Evolutionary conservation across 2,797 vertebrate species (phyloP).

Genomic region (Orientallactaga sibirica): DNA sequence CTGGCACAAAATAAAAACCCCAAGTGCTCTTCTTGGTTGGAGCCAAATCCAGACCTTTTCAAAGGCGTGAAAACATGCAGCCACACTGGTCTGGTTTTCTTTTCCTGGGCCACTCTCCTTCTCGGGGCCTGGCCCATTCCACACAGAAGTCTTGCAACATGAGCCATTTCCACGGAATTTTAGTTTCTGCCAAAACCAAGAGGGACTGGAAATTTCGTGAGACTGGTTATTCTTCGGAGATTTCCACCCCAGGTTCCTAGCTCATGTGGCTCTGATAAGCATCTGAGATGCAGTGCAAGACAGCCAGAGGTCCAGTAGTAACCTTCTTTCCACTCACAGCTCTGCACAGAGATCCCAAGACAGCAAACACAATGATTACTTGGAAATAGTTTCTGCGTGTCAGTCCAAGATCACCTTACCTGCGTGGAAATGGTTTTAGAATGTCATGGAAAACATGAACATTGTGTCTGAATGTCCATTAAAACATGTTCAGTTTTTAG

Average conservation of each 20-base stretch:
- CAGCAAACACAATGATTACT: conserved; percentile 25
- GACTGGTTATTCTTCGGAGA: conserved; percentile 81
- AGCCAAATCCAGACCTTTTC: conserved; percentile 81
- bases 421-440: conserved; percentile 59
- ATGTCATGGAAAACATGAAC: conserved; percentile 62
- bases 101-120: conserved; percentile 45
- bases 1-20: conserved; percentile 71
- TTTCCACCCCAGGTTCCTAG: conserved; percentile 78
- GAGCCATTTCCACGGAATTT: conserved; percentile 80
- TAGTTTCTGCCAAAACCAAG: conserved; percentile 80
- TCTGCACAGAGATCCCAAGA: conserved; percentile 60
- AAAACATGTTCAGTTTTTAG: conserved; percentile 67
- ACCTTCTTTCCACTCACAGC: conserved; percentile 62
- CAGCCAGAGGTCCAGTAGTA: conserved; percentile 58
- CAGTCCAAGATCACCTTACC: conserved; percentile 46
- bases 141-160: conserved; percentile 79
- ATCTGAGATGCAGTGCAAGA: conserved; percentile 72
- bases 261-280: conserved; percentile 77
- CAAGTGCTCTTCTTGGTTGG: conserved; percentile 64
- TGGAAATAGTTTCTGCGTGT: conserved; percentile 45
- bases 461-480: conserved; percentile 57
- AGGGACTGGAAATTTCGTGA: conserved; percentile 82
- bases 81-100: conserved; percentile 66
- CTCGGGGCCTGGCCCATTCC: conserved; percentile 75
- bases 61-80: conserved; percentile 83